Percentiles rank a stretch among this genome's conserved stretches.
phyloP scores from a whole-genome alignment of 1,140 invertebrate genomes.

The Daktulosphaira vitifoliae region DNA sequence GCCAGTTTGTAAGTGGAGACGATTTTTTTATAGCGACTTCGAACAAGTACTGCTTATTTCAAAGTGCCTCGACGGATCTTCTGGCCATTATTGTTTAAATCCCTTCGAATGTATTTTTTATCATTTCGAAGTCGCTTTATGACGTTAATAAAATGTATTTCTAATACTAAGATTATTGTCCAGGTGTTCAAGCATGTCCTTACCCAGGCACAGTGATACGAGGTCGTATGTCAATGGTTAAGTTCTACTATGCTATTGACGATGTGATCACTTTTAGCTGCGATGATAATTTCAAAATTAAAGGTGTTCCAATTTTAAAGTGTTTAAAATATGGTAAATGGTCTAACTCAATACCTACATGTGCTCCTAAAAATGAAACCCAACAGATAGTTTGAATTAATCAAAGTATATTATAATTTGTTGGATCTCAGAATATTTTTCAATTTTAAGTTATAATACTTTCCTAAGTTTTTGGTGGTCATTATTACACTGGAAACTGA shows the following conservation, averaged over 20 bases:
- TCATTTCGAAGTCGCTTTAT: conserved; percentile 9
- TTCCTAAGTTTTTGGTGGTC: no score
- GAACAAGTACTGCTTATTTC: background rate
- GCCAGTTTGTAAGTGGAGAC: conserved; percentile 63
- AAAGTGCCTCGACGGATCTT: no score
- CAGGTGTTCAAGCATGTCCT: conserved; percentile 69
- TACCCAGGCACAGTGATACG: conserved; percentile 77
- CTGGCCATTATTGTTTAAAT: background rate
- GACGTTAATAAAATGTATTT: no score
- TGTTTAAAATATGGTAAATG: conserved; percentile 74
- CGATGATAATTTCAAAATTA: conserved; percentile 61
- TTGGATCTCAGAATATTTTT: no score
- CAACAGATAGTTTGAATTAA: background rate
- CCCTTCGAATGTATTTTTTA: background rate
- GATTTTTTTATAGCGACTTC: conserved; percentile 6
- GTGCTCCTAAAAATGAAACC: conserved; percentile 43
- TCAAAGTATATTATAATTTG: no score
- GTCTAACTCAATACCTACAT: conserved; percentile 71
- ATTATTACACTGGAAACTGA: no score
- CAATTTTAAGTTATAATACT: no score
- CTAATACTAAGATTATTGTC: background rate
- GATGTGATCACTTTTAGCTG: conserved; percentile 79
- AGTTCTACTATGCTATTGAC: conserved; percentile 76
- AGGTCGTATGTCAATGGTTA: conserved; percentile 71
- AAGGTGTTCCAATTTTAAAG: conserved; percentile 63